These are phyloP conservation scores for Rhinella marina DNA, from an alignment of 2,797 vertebrate genomes.

Conservation along the genomic window DNA sequence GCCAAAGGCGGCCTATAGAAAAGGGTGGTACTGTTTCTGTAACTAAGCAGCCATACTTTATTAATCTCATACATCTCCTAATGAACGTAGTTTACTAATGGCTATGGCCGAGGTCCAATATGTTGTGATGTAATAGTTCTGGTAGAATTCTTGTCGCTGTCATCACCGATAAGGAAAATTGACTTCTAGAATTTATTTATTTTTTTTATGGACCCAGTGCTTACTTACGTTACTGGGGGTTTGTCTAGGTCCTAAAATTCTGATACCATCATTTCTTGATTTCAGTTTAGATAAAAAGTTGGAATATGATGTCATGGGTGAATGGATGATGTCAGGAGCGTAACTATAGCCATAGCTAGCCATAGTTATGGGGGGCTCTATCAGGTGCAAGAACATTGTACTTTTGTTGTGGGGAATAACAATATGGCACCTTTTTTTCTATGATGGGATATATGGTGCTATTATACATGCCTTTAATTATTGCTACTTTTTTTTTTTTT, in stretches of 20 bases:
- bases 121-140: neutral
- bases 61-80: neutral
- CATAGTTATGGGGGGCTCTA: too few relatives aligned
- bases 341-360: too few relatives aligned
- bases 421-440: too few relatives aligned
- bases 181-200: neutral
- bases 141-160: neutral
- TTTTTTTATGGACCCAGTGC: neutral
- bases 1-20: neutral
- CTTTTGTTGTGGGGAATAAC: too few relatives aligned
- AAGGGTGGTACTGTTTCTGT: neutral
- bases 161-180: neutral
- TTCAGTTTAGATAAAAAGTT: too few relatives aligned
- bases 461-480: too few relatives aligned
- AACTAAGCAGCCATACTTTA: neutral
- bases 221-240: neutral
- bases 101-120: neutral
- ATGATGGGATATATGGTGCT: too few relatives aligned
- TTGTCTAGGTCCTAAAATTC: neutral
- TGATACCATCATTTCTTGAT: neutral
- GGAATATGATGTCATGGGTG: too few relatives aligned
- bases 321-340: too few relatives aligned
- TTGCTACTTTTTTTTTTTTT: too few relatives aligned
- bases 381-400: too few relatives aligned
- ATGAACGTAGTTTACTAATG: neutral